These are phyloP conservation scores for Coboldia fuscipes DNA, from an alignment of 1,140 invertebrate species.

Conservation along the genomic window DNA sequence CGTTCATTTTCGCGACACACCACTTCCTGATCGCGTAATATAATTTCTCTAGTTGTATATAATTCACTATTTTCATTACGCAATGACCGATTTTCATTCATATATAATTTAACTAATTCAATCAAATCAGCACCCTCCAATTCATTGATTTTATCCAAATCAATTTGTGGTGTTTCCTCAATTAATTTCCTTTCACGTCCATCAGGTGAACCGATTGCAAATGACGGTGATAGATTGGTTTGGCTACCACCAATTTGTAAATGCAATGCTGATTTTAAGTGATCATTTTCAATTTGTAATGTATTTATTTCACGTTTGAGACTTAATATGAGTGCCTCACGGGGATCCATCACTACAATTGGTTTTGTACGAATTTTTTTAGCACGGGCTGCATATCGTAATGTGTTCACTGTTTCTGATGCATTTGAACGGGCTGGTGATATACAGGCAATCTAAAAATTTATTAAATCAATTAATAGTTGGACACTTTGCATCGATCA, in stretches of 20 bases:
- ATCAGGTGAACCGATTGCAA: slow-evolving; percentile 5
- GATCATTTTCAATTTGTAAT: slow-evolving; percentile 79
- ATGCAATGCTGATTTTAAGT: slow-evolving; percentile 52
- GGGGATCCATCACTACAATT: slow-evolving; percentile 82
- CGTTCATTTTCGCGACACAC: slow-evolving; percentile 79
- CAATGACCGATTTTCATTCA: slow-evolving; percentile 69
- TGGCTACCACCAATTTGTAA: slow-evolving; percentile 20
- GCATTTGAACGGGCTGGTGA: slow-evolving; percentile 69
- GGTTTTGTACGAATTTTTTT: slow-evolving; percentile 78
- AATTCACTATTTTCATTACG: slow-evolving; percentile 72
- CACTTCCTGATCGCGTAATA: slow-evolving; percentile 71
- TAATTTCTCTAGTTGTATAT: slow-evolving; percentile 51
- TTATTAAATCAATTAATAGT: too few species aligned
- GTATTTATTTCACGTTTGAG: slow-evolving; percentile 74
- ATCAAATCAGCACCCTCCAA: slow-evolving; percentile 46
- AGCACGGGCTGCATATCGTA: slow-evolving; percentile 68
- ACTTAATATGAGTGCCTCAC: slow-evolving; percentile 75
- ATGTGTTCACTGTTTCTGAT: slow-evolving; percentile 77
- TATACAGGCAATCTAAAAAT: slow-evolving; percentile 68
- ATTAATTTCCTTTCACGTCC: slow-evolving; percentile 9
- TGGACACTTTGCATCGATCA: too few species aligned
- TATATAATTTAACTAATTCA: slow-evolving; percentile 53
- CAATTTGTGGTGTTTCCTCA: slow-evolving; percentile 28
- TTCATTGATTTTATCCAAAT: slow-evolving; percentile 46
- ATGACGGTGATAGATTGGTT: slow-evolving; percentile 2